These are phyloP conservation scores for Watsonalla cultraria DNA, from an alignment of 2,888 invertebrate species.

Conservation along the genomic window DNA sequence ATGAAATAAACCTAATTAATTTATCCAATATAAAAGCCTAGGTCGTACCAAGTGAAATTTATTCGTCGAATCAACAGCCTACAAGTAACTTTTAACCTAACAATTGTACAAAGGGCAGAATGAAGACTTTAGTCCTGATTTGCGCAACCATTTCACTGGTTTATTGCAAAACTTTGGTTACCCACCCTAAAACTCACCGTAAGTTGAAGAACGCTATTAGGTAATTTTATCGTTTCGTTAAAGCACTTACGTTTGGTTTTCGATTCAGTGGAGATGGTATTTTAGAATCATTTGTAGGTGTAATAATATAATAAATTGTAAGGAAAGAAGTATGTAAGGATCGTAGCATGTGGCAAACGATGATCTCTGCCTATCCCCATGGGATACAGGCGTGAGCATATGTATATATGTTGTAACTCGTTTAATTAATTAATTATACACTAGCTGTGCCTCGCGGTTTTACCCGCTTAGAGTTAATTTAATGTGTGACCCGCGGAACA, in stretches of 20 bases:
- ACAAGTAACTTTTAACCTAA: constrained; percentile 10
- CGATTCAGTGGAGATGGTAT: neutral
- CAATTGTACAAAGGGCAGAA: constrained; percentile 19
- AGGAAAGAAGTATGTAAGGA: no score
- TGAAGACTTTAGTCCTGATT: constrained; percentile 43
- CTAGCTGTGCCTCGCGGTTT: no score
- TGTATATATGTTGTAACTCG: no score
- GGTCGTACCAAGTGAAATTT: constrained; percentile 9
- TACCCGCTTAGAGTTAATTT: no score
- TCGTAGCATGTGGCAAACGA: no score
- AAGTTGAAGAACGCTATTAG: constrained; percentile 15
- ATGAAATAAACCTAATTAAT: constrained; percentile 28
- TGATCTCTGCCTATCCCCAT: no score
- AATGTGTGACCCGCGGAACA: no score
- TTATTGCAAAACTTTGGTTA: constrained; percentile 38
- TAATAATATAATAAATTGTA: no score
- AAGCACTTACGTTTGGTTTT: neutral
- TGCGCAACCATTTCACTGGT: constrained; percentile 36
- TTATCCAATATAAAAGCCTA: constrained; percentile 37
- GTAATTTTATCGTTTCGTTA: neutral
- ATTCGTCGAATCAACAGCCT: constrained; percentile 16
- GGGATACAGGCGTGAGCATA: no score
- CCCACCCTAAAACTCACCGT: constrained; percentile 27
- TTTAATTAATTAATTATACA: no score
- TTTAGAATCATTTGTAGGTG: no score